Percentiles rank a stretch among this genome's conserved stretches.
These are phyloP conservation scores for Vidua chalybeata DNA, from an alignment of 2,113 vertebrate genomes.

Conservation along the genomic window DNA sequence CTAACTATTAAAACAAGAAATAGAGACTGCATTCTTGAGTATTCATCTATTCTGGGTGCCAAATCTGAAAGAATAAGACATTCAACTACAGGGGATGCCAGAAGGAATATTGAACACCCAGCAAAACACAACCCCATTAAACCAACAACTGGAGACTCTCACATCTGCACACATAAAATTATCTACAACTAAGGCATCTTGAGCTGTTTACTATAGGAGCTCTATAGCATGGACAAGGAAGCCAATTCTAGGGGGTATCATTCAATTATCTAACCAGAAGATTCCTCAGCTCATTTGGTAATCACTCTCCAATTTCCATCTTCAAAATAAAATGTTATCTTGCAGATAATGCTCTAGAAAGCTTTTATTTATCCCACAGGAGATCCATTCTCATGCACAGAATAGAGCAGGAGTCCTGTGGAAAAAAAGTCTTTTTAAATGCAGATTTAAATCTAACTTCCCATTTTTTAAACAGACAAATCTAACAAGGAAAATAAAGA, in stretches of 20 bases:
- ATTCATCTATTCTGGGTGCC: not conserved
- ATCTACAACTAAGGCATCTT: not conserved
- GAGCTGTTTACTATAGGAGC: not conserved
- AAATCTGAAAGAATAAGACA: not conserved
- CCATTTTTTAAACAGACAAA: not conserved
- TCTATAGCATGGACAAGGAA: not conserved
- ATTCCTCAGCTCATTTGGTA: not conserved
- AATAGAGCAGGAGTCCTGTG: not conserved
- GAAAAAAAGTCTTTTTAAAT: not conserved
- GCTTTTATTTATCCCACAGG: constrained; percentile 31
- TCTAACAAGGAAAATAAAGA: not conserved
- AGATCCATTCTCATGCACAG: not conserved
- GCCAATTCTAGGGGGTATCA: not conserved
- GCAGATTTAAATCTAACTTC: not conserved
- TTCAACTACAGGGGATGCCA: not conserved
- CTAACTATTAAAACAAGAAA: not conserved
- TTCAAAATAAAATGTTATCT: constrained; percentile 16
- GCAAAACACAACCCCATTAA: not conserved
- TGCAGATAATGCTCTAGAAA: constrained; percentile 21
- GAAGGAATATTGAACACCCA: not conserved
- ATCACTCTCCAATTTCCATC: not conserved
- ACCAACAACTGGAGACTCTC: not conserved
- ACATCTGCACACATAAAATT: not conserved
- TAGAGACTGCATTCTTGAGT: not conserved
- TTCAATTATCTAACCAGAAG: not conserved